Percentiles rank a stretch among this genome's conserved stretches.
phyloP scores from a whole-genome alignment of 2,113 vertebrate genomes.

The Sigmodon hispidus region DNA sequence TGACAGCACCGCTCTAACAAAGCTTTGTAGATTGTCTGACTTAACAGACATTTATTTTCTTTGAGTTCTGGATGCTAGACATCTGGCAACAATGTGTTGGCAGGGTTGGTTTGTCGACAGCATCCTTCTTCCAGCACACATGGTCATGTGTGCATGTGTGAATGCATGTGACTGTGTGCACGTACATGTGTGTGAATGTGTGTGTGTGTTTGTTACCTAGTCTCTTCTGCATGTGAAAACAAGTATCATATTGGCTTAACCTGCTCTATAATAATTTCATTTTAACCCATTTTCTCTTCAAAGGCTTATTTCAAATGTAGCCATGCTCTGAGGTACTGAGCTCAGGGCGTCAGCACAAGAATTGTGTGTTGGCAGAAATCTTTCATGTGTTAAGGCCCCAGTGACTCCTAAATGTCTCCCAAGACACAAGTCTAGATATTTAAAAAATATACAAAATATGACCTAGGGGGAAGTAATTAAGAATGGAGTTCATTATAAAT shows the following conservation, averaged over 20 bases:
- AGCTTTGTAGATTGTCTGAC: neutral
- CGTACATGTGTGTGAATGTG: no score
- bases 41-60: neutral
- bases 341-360: neutral
- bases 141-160: neutral
- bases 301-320: neutral
- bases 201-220: neutral
- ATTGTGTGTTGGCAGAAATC: neutral
- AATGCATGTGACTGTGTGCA: neutral
- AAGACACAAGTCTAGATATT: neutral
- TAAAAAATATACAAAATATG: neutral
- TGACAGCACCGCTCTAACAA: neutral
- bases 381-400: neutral
- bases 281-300: neutral
- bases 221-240: neutral
- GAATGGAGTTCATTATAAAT: neutral
- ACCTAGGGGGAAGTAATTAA: constrained; percentile 7
- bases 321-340: neutral
- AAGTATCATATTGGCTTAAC: neutral
- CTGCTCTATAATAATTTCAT: neutral
- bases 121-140: neutral
- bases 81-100: neutral
- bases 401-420: neutral
- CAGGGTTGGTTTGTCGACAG: neutral
- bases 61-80: neutral